phyloP scores from a whole-genome alignment of 2,113 vertebrate species.

The Hippocampus zosterae region DNA sequence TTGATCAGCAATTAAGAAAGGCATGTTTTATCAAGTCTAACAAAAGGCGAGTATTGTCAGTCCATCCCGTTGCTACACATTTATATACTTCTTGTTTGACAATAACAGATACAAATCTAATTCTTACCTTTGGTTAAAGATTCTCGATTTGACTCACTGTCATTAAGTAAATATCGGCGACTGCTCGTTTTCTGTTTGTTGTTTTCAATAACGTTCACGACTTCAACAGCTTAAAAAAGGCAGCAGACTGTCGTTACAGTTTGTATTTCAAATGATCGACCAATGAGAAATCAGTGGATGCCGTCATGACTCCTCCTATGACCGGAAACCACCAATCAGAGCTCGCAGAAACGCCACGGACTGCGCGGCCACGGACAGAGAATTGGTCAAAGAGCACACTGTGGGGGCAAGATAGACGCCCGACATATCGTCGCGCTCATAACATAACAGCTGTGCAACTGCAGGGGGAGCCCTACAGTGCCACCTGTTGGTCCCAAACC shows the following conservation, averaged over 20 bases:
- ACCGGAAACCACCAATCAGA: conserved; percentile 39
- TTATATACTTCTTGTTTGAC: background rate
- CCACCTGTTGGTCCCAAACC: no score
- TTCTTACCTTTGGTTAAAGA: conserved; percentile 40
- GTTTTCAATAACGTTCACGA: background rate
- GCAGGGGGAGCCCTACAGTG: no score
- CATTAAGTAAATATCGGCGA: conserved; percentile 6
- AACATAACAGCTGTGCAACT: no score
- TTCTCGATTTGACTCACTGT: conserved; percentile 13
- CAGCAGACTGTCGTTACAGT: background rate
- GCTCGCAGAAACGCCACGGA: background rate
- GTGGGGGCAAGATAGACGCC: conserved; percentile 1
- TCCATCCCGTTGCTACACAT: background rate
- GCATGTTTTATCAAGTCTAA: background rate
- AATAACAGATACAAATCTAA: background rate
- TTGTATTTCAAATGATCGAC: conserved; percentile 57
- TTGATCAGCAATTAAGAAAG: background rate
- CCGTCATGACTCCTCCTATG: conserved; percentile 30
- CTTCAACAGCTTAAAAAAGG: no score
- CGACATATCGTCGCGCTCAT: no score
- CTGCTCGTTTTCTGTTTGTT: background rate
- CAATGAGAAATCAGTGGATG: conserved; percentile 20
- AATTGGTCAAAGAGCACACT: background rate
- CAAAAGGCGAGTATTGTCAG: background rate
- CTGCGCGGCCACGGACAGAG: background rate